Conservation (phyloP, 2,888 invertebrate species). For the Asteroscopus sphinx region DNA sequence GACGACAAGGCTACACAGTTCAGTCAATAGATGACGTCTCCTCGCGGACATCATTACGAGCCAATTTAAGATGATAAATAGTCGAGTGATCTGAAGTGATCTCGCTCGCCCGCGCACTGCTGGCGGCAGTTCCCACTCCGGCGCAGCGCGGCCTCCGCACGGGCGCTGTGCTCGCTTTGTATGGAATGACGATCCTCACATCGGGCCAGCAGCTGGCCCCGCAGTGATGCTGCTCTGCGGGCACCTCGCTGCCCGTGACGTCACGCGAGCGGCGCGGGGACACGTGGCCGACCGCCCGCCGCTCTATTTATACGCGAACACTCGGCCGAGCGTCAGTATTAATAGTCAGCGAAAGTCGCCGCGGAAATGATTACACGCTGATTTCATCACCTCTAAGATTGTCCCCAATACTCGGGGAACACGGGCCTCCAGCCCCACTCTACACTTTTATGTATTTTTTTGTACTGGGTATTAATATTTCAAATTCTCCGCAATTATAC, state of each 20-base stretch:
- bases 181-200: too few species aligned
- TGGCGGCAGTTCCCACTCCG: too few species aligned
- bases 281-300: conserved; percentile 5
- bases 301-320: conserved; percentile 27
- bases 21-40: conserved; percentile 3
- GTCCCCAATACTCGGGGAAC: too few species aligned
- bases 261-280: conserved; percentile 4
- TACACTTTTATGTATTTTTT: too few species aligned
- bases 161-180: too few species aligned
- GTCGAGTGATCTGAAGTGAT: background rate
- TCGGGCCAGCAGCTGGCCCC: too few species aligned
- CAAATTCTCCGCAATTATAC: too few species aligned
- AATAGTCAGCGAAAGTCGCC: conserved; percentile 41
- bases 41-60: background rate
- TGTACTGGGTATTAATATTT: too few species aligned
- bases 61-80: conserved; percentile 7
- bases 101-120: conserved; percentile 1
- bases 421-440: too few species aligned
- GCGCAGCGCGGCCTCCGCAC: too few species aligned
- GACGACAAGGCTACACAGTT: background rate
- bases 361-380: conserved; percentile 36
- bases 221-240: too few species aligned
- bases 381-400: conserved; percentile 23
- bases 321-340: conserved; percentile 28
- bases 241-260: background rate